Conservation (phyloP, 1,140 invertebrate species). For the Drosophila asahinai region DNA sequence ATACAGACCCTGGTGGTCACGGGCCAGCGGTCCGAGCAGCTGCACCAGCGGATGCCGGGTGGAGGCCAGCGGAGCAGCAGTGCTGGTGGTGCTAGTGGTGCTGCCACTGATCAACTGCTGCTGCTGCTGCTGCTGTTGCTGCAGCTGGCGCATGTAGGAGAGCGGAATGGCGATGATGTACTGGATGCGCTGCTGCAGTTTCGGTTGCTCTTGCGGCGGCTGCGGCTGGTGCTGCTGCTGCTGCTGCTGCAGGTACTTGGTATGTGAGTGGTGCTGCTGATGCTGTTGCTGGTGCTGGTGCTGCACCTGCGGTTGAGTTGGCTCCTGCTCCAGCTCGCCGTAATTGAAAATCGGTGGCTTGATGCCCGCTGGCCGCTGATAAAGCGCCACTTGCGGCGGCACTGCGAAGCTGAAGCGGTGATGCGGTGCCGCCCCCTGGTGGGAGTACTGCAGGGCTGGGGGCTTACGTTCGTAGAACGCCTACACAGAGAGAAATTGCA, state of each 20-base stretch:
- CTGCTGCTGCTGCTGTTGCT: constrained; percentile 65
- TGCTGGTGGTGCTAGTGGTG: constrained; percentile 19
- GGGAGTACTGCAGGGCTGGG: constrained; percentile 14
- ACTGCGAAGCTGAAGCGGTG: constrained; percentile 67
- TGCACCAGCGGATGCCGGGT: constrained; percentile 52
- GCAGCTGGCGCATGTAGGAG: constrained; percentile 75
- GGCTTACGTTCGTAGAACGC: constrained; percentile 56
- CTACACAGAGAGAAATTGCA: constrained; percentile 27
- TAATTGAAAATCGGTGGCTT: constrained; percentile 59
- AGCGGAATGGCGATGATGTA: constrained; percentile 82
- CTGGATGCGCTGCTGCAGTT: constrained; percentile 65
- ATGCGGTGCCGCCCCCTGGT: constrained; percentile 38
- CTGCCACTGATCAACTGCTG: constrained; percentile 19
- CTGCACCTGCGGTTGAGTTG: constrained; percentile 4
- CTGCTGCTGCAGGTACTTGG: constrained; percentile 5
- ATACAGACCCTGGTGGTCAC: constrained; percentile 70
- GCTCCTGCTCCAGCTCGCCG: constrained; percentile 39
- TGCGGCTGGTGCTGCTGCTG: constrained; percentile 42
- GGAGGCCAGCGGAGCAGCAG: constrained; percentile 21
- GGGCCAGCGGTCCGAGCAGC: constrained; percentile 67
- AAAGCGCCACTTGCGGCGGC: constrained; percentile 68
- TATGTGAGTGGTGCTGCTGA: background rate
- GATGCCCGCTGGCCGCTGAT: constrained; percentile 51
- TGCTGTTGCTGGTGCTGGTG: constrained; percentile 2
- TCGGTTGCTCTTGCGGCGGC: constrained; percentile 38